Conservation (phyloP, 1,140 invertebrate genomes). For the Aricia agestis region DNA sequence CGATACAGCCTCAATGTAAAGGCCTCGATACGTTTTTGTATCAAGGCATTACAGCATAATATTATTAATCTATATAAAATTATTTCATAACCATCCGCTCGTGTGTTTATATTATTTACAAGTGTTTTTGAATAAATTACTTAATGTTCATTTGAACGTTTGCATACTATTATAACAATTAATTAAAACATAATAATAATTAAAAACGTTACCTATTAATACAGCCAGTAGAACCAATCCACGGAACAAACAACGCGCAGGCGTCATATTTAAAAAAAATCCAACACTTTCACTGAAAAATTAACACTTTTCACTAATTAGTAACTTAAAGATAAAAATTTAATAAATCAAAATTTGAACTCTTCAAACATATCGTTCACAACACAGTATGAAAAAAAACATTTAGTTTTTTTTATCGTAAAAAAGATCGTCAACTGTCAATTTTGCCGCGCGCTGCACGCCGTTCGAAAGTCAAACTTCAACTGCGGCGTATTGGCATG, state of each 20-base stretch:
- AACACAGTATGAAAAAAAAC: constrained; percentile 1
- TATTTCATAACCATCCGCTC: not conserved
- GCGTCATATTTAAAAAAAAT: constrained; percentile 53
- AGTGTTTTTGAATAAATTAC: not conserved
- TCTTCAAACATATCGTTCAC: constrained; percentile 4
- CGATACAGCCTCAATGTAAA: not conserved
- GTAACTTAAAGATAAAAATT: constrained; percentile 20
- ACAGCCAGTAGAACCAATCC: constrained; percentile 50
- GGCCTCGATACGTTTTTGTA: constrained; percentile 1
- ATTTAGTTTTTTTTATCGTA: constrained; percentile 16
- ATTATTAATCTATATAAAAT: not conserved
- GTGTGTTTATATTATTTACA: not conserved
- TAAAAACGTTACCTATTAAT: constrained; percentile 50
- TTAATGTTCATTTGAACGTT: not conserved
- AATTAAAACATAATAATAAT: not conserved
- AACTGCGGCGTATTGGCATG: constrained; percentile 42
- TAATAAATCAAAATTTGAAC: not conserved
- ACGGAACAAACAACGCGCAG: constrained; percentile 42
- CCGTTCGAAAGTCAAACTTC: constrained; percentile 66
- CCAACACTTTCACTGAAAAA: constrained; percentile 54
- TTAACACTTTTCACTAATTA: constrained; percentile 6
- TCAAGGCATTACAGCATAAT: not conserved
- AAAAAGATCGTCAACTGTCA: constrained; percentile 27
- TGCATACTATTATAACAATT: not conserved
- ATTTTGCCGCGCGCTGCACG: constrained; percentile 38